Base-by-base conservation (phyloP, 2,113 vertebrate genomes). In the Anolis carolinensis region DNA sequence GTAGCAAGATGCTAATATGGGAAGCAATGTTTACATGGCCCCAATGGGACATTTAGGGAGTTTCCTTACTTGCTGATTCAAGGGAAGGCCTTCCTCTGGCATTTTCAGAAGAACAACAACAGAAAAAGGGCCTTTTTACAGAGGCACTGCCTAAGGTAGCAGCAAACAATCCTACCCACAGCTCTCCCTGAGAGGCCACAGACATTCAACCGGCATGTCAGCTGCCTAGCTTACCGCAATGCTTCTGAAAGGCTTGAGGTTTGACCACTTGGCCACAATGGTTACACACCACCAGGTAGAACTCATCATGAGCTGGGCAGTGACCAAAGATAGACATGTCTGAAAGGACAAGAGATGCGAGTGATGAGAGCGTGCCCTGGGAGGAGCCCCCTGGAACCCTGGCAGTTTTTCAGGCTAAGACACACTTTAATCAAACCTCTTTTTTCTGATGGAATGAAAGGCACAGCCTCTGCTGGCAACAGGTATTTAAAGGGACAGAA, bases 271-370 rank as follows among this genome's bases (percentile, higher is more conserved):
- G 98, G 93, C 97, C 96, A 94, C 98, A 99, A 79, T 98, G 98
- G 95, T 97, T 98, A 94, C 98, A 99, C 39, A 99, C 97, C 94
- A 99, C 98, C 95, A 99, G 96, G 96, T 97, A 99, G 94, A 99
- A 99, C 93, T 99, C 98, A 3, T 98, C 98, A 0, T 98, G 98
- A 3, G 98, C 98, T 0, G 98, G 98, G 92, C 97, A 99, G 89
- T 98, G 98, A 86, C 98, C 98, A 16, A 99, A 99, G 95, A 98
- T 98, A 89, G 96, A 98, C 98, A 99, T 99, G 95, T 99, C 98
- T 99, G 94, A 44, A 92, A 95, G 39, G 67, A 86, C 2, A 34
- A 87, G 86, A 87, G 73, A 83, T 20, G 2, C 5, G 77, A 80
- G 83, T 55, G 21, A 81, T 85, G 50, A 85, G 82, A 83, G 76